These are phyloP conservation scores for Stercorarius parasiticus DNA, from an alignment of 2,113 vertebrate species.

Conservation along the genomic window DNA sequence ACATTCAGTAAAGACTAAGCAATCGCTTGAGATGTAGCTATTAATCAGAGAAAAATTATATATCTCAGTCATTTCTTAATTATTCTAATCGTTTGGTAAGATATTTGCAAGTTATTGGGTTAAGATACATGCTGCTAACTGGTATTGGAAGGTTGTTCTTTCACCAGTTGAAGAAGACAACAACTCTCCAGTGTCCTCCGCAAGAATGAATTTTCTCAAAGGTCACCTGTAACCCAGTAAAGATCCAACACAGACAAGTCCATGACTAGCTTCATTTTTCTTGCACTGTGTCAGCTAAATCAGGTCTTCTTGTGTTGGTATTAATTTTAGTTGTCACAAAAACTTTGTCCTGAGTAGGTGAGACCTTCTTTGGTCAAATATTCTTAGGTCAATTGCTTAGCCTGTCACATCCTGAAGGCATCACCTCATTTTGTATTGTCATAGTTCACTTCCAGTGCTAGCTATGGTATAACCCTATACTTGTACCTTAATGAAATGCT, in stretches of 20 bases:
- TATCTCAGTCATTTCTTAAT: neutral
- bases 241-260: neutral
- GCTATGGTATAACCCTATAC: neutral
- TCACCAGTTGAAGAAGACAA: neutral
- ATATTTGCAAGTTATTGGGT: neutral
- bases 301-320: neutral
- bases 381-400: neutral
- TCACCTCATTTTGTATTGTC: neutral
- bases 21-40: neutral
- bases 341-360: neutral
- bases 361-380: neutral
- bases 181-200: neutral
- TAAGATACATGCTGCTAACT: neutral
- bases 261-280: neutral
- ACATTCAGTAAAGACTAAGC: neutral
- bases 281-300: neutral
- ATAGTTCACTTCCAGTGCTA: neutral
- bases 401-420: neutral
- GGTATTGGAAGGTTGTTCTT: neutral
- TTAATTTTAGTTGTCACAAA: neutral
- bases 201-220: neutral
- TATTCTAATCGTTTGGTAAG: neutral
- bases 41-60: neutral
- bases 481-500: neutral
- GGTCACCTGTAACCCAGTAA: neutral